Percentiles rank a stretch among this genome's conserved stretches.
phyloP scores from a whole-genome alignment of 2,113 vertebrate genomes.

The Psittacula cyanocephala region DNA sequence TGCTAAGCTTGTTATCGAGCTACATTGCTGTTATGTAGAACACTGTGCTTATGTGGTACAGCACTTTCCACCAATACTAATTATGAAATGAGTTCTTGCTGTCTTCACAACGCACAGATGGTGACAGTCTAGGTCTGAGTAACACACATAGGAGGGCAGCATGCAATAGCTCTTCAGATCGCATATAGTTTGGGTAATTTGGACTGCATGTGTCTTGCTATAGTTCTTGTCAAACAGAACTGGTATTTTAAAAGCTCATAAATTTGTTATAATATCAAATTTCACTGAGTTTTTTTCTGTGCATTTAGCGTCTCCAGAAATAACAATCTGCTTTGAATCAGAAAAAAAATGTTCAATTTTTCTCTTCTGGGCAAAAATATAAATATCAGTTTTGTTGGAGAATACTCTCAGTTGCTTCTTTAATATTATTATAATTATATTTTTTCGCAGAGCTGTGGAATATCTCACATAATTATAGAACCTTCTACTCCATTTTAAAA shows the following conservation, averaged over 20 bases:
- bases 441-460: background rate
- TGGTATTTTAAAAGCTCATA: background rate
- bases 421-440: background rate
- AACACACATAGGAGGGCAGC: background rate
- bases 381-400: background rate
- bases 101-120: constrained; percentile 5
- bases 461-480: background rate
- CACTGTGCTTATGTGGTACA: background rate
- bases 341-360: background rate
- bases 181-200: background rate
- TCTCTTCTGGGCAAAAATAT: background rate
- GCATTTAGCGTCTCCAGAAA: background rate
- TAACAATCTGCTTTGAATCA: background rate
- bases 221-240: background rate
- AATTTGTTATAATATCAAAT: background rate
- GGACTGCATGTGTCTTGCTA: background rate
- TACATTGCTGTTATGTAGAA: background rate
- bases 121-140: background rate
- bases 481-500: background rate
- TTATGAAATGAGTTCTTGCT: background rate
- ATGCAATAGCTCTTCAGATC: background rate
- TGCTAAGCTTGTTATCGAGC: constrained; percentile 30
- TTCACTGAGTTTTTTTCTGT: background rate
- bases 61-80: background rate
- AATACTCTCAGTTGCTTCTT: background rate